Base-by-base conservation (phyloP, 2,113 vertebrate species). In the Rhabdornis inornatus region DNA sequence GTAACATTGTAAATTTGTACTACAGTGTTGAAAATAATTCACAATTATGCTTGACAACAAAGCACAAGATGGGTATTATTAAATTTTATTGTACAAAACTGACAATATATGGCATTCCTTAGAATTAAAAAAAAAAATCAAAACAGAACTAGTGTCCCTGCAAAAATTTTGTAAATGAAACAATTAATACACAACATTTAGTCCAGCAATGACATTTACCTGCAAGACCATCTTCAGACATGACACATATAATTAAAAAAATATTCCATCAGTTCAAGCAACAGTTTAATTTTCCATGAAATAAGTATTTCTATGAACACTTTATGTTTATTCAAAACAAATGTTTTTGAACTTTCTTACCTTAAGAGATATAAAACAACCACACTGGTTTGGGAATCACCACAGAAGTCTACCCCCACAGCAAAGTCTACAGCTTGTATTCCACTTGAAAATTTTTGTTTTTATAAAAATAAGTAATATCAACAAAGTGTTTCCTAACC, bases 301-400 rank as follows among this genome's bases (percentile, higher is more conserved):
- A 94, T 97, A 97, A 97, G 94, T 94, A 96, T 97, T 96, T 97
- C 92, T 98, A 96, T 96, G 97, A 97, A 98, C 87, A 50, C 96
- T 95, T 96, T 76, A 92, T 77, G 96, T 95, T 96, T 85, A 95
- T 70, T 97, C 85, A 90, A 94, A 97, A 97, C 90, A 97, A 97
- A 95, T 68, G 68, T 71, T 90, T 96, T 97, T 92, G 59, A 92
- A 72, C 95, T 91, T 97, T 91, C 95, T 96, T 90, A 78, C 90
- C 87, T 95, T 94, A 85, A 92, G 63, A 95, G 75, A 90, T 90
- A 92, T 24, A 84, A 59, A 91, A 93, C 83, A 91, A 97, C 49
- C 57, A 94, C 84, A 92, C 66, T 95, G 80, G 60, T 93, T 88
- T 72, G 91, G 94, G 96, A 95, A 96, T 97, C 87, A 93, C 68